Percentiles rank a stretch among this genome's conserved stretches.
These are phyloP conservation scores for Bombus fervidus DNA, from an alignment of 1,140 invertebrate genomes.

Conservation along the genomic window DNA sequence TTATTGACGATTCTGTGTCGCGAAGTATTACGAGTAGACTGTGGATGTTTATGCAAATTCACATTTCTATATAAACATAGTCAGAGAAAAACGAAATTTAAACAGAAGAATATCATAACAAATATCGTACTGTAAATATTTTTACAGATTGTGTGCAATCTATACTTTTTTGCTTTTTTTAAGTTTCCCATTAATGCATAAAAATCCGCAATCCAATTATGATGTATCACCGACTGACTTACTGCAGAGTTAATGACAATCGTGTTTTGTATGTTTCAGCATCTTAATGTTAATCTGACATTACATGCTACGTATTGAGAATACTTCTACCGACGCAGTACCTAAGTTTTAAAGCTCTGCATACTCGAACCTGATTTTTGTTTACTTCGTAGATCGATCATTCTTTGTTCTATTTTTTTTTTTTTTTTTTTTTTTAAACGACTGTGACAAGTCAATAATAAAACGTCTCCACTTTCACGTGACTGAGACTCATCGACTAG, in stretches of 20 bases:
- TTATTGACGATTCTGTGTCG: neutral
- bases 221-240: slow-evolving; percentile 27
- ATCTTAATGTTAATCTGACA: slow-evolving; percentile 39
- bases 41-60: neutral
- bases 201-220: neutral
- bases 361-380: neutral
- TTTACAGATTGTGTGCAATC: neutral
- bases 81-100: neutral
- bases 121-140: neutral
- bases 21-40: neutral
- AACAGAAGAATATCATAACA: neutral
- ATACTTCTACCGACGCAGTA: slow-evolving; percentile 29
- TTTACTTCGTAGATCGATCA: neutral
- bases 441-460: neutral
- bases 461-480: neutral
- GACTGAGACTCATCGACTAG: neutral
- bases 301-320: slow-evolving; percentile 27
- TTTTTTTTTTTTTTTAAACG: neutral
- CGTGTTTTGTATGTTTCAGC: slow-evolving; percentile 44
- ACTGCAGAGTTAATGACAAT: slow-evolving; percentile 66
- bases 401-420: neutral
- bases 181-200: neutral
- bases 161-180: neutral
- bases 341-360: slow-evolving; percentile 14
- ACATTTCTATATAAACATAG: neutral